Evolutionary conservation across 2,888 invertebrate species (phyloP).

Genomic region (Fragum sueziense): DNA sequence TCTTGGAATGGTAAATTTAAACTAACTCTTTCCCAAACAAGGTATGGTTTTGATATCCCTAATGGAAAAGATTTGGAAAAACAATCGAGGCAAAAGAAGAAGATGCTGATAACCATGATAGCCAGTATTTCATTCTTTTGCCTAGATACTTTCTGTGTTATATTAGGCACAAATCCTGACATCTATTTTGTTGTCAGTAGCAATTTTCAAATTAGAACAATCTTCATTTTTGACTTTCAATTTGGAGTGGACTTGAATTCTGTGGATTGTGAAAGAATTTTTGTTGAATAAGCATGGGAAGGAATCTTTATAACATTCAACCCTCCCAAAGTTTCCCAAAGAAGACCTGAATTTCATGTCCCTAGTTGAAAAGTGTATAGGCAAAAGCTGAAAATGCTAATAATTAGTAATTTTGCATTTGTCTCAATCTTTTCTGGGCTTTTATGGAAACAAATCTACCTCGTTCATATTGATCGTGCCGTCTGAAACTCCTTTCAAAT

Average conservation of each 20-base stretch:
- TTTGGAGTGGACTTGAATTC: background rate
- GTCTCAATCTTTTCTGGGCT: background rate
- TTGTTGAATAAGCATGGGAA: background rate
- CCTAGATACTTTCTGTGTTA: too few relatives aligned
- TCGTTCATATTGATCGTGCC: background rate
- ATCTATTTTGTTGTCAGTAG: background rate
- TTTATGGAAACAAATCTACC: background rate
- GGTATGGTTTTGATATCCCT: too few relatives aligned
- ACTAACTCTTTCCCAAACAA: too few relatives aligned
- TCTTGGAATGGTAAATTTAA: too few relatives aligned
- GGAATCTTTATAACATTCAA: background rate
- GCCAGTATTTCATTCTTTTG: too few relatives aligned
- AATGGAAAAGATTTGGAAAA: too few relatives aligned
- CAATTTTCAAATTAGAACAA: too few relatives aligned
- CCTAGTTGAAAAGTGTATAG: background rate
- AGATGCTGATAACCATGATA: too few relatives aligned
- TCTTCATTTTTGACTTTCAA: too few relatives aligned
- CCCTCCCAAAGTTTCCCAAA: background rate
- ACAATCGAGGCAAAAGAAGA: too few relatives aligned
- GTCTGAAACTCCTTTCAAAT: background rate
- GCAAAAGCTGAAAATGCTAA: background rate
- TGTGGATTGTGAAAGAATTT: background rate
- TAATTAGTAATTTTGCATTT: background rate
- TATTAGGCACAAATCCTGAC: background rate
- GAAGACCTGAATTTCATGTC: too few relatives aligned